Percentiles rank a stretch among this genome's conserved stretches.
phyloP scores from a whole-genome alignment of 2,797 vertebrate species.

The Lophotriccus pileatus region DNA sequence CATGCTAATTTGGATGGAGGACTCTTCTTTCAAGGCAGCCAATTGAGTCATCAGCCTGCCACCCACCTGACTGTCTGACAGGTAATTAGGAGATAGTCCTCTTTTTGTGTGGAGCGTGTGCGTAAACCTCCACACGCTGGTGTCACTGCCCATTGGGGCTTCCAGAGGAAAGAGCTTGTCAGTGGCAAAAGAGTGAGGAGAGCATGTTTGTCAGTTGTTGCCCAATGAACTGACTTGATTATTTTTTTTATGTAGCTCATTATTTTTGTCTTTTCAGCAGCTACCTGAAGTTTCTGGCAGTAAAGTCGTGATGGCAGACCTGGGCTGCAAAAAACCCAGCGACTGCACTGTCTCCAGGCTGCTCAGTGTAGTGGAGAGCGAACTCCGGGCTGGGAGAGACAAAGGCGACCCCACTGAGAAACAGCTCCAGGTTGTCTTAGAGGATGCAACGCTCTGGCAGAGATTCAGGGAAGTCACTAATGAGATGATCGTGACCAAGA shows the following conservation, averaged over 20 bases:
- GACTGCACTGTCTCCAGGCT: constrained; percentile 84
- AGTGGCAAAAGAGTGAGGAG: constrained; percentile 49
- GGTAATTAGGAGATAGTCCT: constrained; percentile 79
- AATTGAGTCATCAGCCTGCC: constrained; percentile 76
- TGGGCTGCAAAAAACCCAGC: constrained; percentile 57
- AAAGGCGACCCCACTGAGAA: constrained; percentile 95
- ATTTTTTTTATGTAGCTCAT: constrained; percentile 18
- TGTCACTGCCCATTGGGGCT: constrained; percentile 75
- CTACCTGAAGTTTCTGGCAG: constrained; percentile 53
- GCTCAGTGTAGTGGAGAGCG: constrained; percentile 89
- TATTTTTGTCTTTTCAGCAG: constrained; percentile 50
- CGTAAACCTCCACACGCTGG: constrained; percentile 73
- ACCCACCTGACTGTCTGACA: constrained; percentile 77
- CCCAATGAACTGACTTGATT: not conserved
- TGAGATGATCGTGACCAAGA: constrained; percentile 99
- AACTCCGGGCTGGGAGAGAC: constrained; percentile 89
- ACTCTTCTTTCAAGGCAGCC: constrained; percentile 78
- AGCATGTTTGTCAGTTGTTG: not conserved
- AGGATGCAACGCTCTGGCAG: constrained; percentile 91
- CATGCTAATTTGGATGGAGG: constrained; percentile 82
- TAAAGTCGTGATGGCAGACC: constrained; percentile 69
- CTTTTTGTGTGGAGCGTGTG: constrained; percentile 56
- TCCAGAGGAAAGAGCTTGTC: constrained; percentile 56
- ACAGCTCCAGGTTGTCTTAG: constrained; percentile 87
- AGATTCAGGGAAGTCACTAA: constrained; percentile 93